Conservation (phyloP, 2,888 invertebrate genomes). For the Drosophila testacea region DNA sequence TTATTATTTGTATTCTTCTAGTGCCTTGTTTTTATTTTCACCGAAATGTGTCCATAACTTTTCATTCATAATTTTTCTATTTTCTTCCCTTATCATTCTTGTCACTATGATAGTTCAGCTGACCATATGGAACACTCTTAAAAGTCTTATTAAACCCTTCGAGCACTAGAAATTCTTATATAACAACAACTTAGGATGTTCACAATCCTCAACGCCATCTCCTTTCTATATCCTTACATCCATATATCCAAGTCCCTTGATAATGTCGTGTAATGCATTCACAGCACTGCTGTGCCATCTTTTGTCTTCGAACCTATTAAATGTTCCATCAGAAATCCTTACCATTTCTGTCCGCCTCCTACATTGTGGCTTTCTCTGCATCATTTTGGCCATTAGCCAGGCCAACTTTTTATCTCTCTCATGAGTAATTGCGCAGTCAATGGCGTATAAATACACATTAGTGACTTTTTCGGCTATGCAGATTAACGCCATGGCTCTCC, state of each 20-base stretch:
- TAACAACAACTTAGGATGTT: too few species aligned
- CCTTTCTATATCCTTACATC: too few species aligned
- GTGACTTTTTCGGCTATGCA: slow-evolving; percentile 36
- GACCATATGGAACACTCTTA: too few species aligned
- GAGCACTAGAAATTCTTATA: too few species aligned
- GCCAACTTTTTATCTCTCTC: slow-evolving; percentile 58
- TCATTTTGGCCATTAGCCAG: slow-evolving; percentile 44
- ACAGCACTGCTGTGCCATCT: slow-evolving; percentile 9
- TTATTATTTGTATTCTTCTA: too few species aligned
- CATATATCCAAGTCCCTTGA: slow-evolving; percentile 1
- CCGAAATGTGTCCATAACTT: too few species aligned
- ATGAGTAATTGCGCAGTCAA: slow-evolving; percentile 53
- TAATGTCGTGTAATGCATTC: slow-evolving; percentile 9
- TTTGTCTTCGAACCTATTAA: slow-evolving; percentile 44
- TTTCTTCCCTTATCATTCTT: too few species aligned
- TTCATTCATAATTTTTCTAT: too few species aligned
- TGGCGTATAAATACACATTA: slow-evolving; percentile 38
- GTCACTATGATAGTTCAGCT: too few species aligned
- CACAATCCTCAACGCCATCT: too few species aligned
- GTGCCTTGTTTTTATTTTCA: too few species aligned
- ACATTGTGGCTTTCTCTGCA: slow-evolving; percentile 1
- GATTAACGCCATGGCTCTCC: slow-evolving; percentile 37
- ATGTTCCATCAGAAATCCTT: not conserved
- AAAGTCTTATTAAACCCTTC: too few species aligned
- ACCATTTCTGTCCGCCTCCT: not conserved